These are phyloP conservation scores for Sphenodon punctatus DNA, from an alignment of 2,797 vertebrate genomes.

Conservation along the genomic window DNA sequence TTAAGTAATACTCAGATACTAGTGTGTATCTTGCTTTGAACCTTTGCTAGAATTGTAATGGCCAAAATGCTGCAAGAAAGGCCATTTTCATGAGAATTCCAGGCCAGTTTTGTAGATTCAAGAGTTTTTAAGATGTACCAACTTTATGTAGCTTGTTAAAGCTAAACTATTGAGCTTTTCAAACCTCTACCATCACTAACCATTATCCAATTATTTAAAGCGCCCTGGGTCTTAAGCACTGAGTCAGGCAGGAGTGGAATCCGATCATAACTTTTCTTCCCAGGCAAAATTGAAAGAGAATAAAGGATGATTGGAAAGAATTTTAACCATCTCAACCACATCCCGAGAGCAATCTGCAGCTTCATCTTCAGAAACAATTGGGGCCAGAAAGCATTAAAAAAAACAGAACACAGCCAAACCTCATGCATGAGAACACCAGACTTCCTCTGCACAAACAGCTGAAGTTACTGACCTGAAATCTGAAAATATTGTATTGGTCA, in stretches of 20 bases:
- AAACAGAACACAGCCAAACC: not conserved
- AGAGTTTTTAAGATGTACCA: not conserved
- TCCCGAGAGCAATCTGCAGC: not conserved
- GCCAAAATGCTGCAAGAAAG: not conserved
- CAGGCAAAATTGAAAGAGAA: not conserved
- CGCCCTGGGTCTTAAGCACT: not conserved
- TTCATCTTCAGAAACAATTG: not conserved
- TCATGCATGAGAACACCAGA: not conserved
- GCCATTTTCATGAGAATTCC: not conserved
- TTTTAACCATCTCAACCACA: not conserved
- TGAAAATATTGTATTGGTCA: not conserved
- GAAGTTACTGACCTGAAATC: slow-evolving; percentile 23
- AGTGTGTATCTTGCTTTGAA: not conserved
- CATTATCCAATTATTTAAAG: not conserved
- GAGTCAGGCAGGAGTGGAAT: not conserved
- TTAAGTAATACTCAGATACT: not conserved
- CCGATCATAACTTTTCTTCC: not conserved
- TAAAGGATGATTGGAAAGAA: not conserved
- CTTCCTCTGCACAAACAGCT: not conserved
- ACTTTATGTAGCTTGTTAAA: not conserved
- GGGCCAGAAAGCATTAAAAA: not conserved
- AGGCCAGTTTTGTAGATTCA: not conserved
- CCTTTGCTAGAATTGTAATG: not conserved
- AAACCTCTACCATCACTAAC: not conserved
- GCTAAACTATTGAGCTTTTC: not conserved